These are phyloP conservation scores for Motacilla tschutschensis DNA, from an alignment of 2,113 vertebrate species.

Conservation along the genomic window DNA sequence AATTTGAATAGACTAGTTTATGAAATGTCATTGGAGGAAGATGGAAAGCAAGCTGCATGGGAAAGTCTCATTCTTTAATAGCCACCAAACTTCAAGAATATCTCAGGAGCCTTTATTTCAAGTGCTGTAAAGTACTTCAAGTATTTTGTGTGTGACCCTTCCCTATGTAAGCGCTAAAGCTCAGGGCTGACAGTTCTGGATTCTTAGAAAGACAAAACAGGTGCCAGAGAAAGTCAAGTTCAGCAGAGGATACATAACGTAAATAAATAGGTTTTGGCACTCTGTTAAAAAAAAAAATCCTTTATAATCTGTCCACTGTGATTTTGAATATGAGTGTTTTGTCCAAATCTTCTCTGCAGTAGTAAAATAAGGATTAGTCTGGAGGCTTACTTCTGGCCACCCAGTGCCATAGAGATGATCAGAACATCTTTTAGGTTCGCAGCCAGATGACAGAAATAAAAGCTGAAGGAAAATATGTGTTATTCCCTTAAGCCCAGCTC, in stretches of 20 bases:
- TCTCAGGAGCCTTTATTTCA: background rate
- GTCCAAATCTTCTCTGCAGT: background rate
- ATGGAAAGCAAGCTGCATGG: background rate
- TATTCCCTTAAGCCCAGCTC: background rate
- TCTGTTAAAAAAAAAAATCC: background rate
- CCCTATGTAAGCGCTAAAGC: background rate
- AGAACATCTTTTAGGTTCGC: background rate
- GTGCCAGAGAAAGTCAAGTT: background rate
- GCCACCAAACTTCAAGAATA: background rate
- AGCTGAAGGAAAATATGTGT: background rate
- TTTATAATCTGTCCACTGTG: background rate
- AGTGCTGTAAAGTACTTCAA: background rate
- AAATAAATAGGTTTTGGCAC: conserved; percentile 6
- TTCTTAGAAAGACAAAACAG: background rate
- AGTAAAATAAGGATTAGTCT: background rate
- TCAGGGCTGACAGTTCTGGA: background rate
- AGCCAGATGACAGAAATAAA: background rate
- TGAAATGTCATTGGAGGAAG: background rate
- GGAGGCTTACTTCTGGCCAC: background rate
- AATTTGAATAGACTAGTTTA: background rate
- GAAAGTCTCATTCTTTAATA: background rate
- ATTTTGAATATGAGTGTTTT: background rate
- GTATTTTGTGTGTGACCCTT: background rate
- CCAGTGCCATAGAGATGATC: background rate
- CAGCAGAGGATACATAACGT: background rate